Percentiles rank a stretch among this genome's conserved stretches.
Evolutionary conservation across 2,797 vertebrate genomes (phyloP).

Genomic region (Squalus acanthias): DNA sequence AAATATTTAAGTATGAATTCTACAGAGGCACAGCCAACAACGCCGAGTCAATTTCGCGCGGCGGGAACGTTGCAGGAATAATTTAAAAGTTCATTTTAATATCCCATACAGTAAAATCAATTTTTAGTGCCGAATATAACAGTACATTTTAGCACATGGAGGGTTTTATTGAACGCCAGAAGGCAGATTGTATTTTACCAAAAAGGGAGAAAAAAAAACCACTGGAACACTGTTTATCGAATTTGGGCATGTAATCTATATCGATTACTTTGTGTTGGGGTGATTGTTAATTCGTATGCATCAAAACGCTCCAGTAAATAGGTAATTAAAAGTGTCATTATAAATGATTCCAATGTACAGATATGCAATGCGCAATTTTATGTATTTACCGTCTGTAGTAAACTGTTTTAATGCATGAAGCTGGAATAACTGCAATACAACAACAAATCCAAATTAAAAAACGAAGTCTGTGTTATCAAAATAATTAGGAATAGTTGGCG

Average conservation of each 20-base stretch:
- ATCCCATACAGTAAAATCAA: not conserved
- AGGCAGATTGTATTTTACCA: not conserved
- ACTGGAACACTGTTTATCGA: constrained; percentile 15
- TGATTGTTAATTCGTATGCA: constrained; percentile 25
- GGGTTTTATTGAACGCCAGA: not conserved
- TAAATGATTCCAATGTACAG: not conserved
- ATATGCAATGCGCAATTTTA: constrained; percentile 2
- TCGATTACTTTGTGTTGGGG: constrained; percentile 28
- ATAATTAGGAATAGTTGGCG: not conserved
- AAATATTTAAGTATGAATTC: not conserved
- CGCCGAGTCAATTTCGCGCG: not conserved
- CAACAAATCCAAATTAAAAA: not conserved
- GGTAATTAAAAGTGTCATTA: constrained; percentile 23
- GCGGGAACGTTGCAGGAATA: not conserved
- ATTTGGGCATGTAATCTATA: constrained; percentile 29
- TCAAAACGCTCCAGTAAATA: constrained; percentile 25
- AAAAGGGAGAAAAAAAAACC: not conserved
- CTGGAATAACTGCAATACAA: not conserved
- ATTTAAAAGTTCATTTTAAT: constrained; percentile 19
- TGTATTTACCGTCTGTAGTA: not conserved
- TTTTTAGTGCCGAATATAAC: not conserved
- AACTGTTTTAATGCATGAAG: not conserved
- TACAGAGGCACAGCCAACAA: not conserved
- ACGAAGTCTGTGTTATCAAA: not conserved
- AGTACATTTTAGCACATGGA: constrained; percentile 13